Conservation (phyloP, 2,113 vertebrate genomes). For the Colistium nudipinnis region DNA sequence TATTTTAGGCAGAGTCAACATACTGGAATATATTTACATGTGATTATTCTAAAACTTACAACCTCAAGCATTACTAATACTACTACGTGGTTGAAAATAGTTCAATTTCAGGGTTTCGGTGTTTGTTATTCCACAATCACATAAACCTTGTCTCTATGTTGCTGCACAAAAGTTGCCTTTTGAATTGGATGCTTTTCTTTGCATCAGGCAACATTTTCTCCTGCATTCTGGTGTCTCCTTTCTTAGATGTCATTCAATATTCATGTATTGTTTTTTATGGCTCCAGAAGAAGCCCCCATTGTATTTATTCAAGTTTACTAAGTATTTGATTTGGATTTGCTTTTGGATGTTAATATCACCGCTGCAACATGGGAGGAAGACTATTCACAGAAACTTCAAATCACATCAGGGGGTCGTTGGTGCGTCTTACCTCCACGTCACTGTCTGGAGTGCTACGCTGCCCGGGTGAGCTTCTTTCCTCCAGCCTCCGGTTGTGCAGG, state of each 20-base stretch:
- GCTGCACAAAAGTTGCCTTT: too few relatives aligned
- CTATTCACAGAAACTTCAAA: not conserved
- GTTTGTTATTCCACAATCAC: too few relatives aligned
- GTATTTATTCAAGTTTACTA: not conserved
- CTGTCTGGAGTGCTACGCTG: constrained; percentile 93
- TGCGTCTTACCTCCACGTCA: constrained; percentile 87
- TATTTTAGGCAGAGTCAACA: too few relatives aligned
- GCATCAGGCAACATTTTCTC: too few relatives aligned
- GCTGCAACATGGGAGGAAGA: not conserved
- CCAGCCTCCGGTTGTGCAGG: constrained; percentile 81
- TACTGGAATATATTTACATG: too few relatives aligned
- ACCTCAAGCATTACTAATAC: not conserved
- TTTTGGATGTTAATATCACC: not conserved
- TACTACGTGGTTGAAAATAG: not conserved
- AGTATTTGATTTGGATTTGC: not conserved
- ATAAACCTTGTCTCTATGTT: too few relatives aligned
- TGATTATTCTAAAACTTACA: not conserved
- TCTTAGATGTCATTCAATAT: too few relatives aligned
- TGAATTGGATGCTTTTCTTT: too few relatives aligned
- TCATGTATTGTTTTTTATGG: too few relatives aligned
- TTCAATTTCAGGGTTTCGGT: too few relatives aligned
- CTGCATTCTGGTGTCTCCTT: not conserved
- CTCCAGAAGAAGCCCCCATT: not conserved
- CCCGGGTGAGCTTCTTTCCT: constrained; percentile 85
- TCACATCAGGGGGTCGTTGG: not conserved